Percentiles rank a stretch among this genome's conserved stretches.
These are phyloP conservation scores for Zosterops hypoxanthus DNA, from an alignment of 2,113 vertebrate genomes.

Conservation along the genomic window DNA sequence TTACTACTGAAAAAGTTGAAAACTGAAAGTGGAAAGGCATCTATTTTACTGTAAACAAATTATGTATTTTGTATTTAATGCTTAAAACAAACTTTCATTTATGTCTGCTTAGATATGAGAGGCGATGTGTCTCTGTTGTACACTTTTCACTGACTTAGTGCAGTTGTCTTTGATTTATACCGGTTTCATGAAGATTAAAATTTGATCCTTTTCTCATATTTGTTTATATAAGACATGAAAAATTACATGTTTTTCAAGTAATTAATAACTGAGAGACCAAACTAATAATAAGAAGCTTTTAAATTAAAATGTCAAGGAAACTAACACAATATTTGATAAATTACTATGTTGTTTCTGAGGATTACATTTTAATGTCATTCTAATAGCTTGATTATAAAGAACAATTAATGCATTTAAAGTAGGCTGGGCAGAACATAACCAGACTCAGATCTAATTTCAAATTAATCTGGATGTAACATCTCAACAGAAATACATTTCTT, in stretches of 20 bases:
- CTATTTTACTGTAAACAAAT: neutral
- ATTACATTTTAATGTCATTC: constrained; percentile 56
- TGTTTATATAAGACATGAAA: constrained; percentile 26
- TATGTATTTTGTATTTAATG: neutral
- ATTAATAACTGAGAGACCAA: constrained; percentile 34
- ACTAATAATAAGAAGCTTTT: constrained; percentile 45
- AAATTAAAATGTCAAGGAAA: constrained; percentile 66
- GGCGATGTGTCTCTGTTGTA: neutral
- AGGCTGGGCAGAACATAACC: neutral
- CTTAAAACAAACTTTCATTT: neutral
- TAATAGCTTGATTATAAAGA: constrained; percentile 52
- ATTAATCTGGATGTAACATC: neutral
- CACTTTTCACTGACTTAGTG: neutral
- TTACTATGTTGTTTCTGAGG: constrained; percentile 17
- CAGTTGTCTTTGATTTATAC: neutral
- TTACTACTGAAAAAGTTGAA: neutral
- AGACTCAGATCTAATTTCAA: neutral
- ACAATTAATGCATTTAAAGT: constrained; percentile 37
- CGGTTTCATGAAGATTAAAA: neutral
- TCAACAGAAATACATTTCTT: neutral
- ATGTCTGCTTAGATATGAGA: neutral
- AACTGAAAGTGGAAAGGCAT: neutral
- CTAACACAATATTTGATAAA: constrained; percentile 35
- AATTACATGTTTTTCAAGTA: constrained; percentile 36
- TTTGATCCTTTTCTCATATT: neutral